A percentile compares a stretch with the other conserved stretches of the same genome.
Conservation (phyloP, 2,888 invertebrate species). For the Eulithis prunata region DNA sequence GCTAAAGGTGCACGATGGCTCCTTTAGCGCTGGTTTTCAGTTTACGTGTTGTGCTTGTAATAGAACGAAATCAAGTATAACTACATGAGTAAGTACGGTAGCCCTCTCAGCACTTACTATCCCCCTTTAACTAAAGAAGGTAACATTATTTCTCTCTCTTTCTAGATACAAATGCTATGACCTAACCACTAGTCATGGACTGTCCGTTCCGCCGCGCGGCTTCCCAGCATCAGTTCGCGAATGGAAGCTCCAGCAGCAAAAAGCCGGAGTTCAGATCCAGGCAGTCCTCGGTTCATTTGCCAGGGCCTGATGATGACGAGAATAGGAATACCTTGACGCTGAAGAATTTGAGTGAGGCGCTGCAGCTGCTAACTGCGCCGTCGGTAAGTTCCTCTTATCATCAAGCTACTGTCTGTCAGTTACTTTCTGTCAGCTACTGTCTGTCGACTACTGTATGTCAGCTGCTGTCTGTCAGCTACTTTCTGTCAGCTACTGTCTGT, state of each 20-base stretch:
- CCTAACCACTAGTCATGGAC: conserved; percentile 62
- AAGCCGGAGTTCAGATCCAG: conserved; percentile 80
- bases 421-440: no score
- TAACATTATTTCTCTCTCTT: conserved; percentile 6
- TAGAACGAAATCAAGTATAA: no score
- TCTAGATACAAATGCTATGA: conserved; percentile 37
- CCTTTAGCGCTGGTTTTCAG: no score
- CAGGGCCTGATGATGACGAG: conserved; percentile 86
- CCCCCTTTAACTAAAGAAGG: neutral
- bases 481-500: no score
- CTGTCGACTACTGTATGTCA: no score
- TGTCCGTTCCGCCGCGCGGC: conserved; percentile 85
- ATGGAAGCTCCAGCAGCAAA: conserved; percentile 73
- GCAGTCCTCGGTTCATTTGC: conserved; percentile 87
- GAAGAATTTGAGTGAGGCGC: conserved; percentile 92
- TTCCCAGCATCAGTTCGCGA: conserved; percentile 82
- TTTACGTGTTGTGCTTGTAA: no score
- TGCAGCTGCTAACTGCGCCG: conserved; percentile 91
- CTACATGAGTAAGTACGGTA: no score
- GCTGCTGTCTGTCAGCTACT: no score
- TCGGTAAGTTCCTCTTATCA: conserved; percentile 85
- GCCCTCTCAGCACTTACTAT: no score
- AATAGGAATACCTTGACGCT: conserved; percentile 88
- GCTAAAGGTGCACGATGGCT: no score
- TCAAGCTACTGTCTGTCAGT: no score